Conservation (phyloP, 2,888 invertebrate genomes). For the Eupelmus urozonus region DNA sequence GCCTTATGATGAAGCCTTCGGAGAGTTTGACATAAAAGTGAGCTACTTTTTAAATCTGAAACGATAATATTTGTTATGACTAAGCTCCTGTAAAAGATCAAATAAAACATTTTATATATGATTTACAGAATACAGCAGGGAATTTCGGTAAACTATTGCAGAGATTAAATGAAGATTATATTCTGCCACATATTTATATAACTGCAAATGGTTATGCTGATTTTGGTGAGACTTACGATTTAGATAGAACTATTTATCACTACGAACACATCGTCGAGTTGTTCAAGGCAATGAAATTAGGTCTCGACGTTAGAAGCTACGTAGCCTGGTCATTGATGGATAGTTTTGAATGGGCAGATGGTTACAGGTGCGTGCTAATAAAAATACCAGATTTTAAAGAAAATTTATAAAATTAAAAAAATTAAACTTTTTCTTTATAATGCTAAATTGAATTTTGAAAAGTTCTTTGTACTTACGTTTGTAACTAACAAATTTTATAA, state of each 20-base stretch:
- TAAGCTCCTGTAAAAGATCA: no score
- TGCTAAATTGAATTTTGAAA: neutral
- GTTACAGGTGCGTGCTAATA: constrained; percentile 82
- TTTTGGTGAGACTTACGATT: constrained; percentile 78
- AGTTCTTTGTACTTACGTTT: neutral
- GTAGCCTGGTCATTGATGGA: constrained; percentile 89
- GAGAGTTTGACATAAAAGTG: constrained; percentile 47
- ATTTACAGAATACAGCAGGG: constrained; percentile 80
- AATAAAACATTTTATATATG: no score
- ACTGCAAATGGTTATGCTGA: constrained; percentile 82
- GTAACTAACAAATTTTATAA: neutral
- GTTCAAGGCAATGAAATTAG: constrained; percentile 63
- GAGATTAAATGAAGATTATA: constrained; percentile 78
- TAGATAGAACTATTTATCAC: constrained; percentile 75
- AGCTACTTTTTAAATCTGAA: neutral
- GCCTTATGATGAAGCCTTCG: constrained; percentile 15
- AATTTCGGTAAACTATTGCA: constrained; percentile 81
- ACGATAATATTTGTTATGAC: neutral
- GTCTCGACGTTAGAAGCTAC: constrained; percentile 79
- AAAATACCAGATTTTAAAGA: neutral
- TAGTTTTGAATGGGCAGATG: constrained; percentile 86
- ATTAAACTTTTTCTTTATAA: neutral
- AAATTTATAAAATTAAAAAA: constrained; percentile 4
- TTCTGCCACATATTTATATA: constrained; percentile 80
- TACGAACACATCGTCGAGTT: constrained; percentile 68